A percentile compares a stretch with the other conserved stretches of the same genome.
Conservation (phyloP, 2,113 vertebrate species). For the Arothron firmamentum region DNA sequence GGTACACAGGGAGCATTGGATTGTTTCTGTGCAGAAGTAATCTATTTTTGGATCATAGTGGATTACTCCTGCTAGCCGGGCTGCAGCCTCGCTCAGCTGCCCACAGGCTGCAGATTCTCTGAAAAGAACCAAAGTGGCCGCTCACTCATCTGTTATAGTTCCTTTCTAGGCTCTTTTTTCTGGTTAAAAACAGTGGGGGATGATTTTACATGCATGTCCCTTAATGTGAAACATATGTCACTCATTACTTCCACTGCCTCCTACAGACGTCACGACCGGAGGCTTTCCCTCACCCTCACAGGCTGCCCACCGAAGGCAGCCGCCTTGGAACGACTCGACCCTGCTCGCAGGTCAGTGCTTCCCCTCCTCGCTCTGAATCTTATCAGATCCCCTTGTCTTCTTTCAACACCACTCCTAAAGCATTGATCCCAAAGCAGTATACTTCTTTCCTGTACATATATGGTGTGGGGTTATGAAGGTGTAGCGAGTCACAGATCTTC, state of each 20-base stretch:
- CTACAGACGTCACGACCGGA: slow-evolving; percentile 77
- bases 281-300: slow-evolving; percentile 78
- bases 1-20: slow-evolving; percentile 4
- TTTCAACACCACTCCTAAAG: neutral
- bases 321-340: slow-evolving; percentile 72
- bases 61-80: slow-evolving; percentile 39
- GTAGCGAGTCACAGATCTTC: slow-evolving; percentile 10
- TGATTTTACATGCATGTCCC: neutral
- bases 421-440: neutral
- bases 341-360: slow-evolving; percentile 78
- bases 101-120: slow-evolving; percentile 28
- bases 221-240: neutral
- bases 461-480: neutral
- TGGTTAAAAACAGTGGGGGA: neutral
- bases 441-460: neutral
- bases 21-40: slow-evolving; percentile 41
- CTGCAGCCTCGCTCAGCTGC: slow-evolving; percentile 29
- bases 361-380: neutral
- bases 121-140: neutral
- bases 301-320: slow-evolving; percentile 69
- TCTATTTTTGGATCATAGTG: slow-evolving; percentile 54
- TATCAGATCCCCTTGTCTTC: neutral
- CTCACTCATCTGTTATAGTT: neutral
- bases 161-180: slow-evolving; percentile 15
- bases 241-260: slow-evolving; percentile 6